Base-by-base conservation (phyloP, 2,797 vertebrate genomes). In the Prunella strophiata region DNA sequence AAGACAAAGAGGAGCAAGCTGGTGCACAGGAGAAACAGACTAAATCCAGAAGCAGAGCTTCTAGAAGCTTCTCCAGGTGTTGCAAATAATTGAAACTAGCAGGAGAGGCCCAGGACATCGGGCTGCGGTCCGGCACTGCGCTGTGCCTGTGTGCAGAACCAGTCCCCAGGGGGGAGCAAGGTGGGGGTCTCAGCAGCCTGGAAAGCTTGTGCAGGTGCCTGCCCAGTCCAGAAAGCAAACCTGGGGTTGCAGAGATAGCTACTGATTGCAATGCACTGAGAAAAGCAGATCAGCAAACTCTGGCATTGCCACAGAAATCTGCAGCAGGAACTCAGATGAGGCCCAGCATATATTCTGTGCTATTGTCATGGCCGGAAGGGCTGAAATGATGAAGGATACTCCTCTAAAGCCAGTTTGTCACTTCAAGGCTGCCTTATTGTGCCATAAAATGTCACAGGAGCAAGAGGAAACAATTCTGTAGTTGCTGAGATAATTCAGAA, bases 41-140 rank as follows among this genome's bases (percentile, higher is more conserved):
- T 36, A 54, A 85, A 80, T 30, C 17, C 51, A 55, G 22, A 75
- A 88, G 27, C 18, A 57, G 52, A 30, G 29, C 25, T 83, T 85
- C 47, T 16, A 32, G 52, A 89, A 79, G 32, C 78, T 72, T 52
- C 68, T 86, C 20, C 66, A 59, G 66, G 38, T 48, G 34, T 21
- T 71, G 38, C 38, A 72, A 84, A 66, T 23, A 62, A 65, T n/a
- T 27, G 11, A 29, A 38, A 59, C 4, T 2, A 29, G 4, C 8
- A 43, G 61, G 59, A 68, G 52, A 73, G 29, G 29, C 32, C 20
- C 0, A 4, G 63, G 82, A 40, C 25, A 8, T 16, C 0, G 3
- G 43, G 4, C 15, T 50, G 50, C 8, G 29, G 51, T 17, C 32
- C 1, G 1, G 15, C 40, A 7, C 10, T 26, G 12, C 0, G 0